Evolutionary conservation across 2,888 invertebrate genomes (phyloP).

Genomic region (Xestia ashworthii): DNA sequence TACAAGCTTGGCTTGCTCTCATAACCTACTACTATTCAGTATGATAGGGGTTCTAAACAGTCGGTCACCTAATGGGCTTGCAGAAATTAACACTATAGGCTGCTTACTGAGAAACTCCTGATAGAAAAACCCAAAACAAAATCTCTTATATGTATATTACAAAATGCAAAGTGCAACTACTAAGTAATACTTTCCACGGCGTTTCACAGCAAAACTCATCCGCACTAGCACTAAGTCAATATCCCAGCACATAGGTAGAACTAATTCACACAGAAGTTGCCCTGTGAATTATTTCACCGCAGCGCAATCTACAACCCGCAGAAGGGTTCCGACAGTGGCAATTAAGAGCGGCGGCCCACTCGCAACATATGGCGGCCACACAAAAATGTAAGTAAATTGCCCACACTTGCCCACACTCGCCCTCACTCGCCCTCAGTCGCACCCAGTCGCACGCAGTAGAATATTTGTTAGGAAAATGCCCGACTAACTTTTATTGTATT

Average conservation of each 20-base stretch:
- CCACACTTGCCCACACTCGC: constrained; percentile 42
- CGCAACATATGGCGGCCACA: constrained; percentile 72
- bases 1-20: no score
- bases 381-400: constrained; percentile 73
- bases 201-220: constrained; percentile 1
- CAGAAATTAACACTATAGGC: neutral
- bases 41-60: no score
- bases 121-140: neutral
- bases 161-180: constrained; percentile 14
- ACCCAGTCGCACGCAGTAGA: constrained; percentile 56
- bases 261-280: constrained; percentile 67
- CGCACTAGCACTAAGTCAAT: constrained; percentile 52
- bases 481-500: constrained; percentile 61
- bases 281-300: constrained; percentile 72
- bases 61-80: no score
- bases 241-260: constrained; percentile 44
- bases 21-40: no score
- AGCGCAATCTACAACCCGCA: constrained; percentile 68
- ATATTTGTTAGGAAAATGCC: constrained; percentile 65
- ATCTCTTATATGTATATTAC: neutral
- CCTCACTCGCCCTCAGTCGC: constrained; percentile 38
- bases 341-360: constrained; percentile 71
- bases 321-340: constrained; percentile 73
- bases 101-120: neutral
- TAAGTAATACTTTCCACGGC: constrained; percentile 1